phyloP scores from a whole-genome alignment of 2,888 invertebrate species.

The Cephus nigrinus region DNA sequence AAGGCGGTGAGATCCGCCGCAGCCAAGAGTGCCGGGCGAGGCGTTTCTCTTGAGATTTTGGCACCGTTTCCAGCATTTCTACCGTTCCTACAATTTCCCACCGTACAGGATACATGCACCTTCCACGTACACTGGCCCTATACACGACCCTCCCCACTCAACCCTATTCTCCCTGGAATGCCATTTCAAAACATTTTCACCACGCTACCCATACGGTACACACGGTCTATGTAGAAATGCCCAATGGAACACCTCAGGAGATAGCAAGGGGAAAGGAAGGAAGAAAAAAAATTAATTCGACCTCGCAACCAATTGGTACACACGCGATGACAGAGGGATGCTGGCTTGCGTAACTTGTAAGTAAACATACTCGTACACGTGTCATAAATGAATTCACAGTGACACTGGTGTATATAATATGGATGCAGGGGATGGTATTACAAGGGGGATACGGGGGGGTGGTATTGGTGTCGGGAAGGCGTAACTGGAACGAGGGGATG shows the following conservation, averaged over 20 bases:
- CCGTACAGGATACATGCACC: neutral
- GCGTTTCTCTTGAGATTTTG: conserved; percentile 61
- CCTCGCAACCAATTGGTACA: neutral
- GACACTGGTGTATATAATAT: neutral
- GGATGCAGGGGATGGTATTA: neutral
- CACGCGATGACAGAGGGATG: neutral
- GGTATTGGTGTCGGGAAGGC: conserved; percentile 15
- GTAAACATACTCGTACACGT: too few relatives aligned
- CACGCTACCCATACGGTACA: neutral
- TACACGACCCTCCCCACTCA: neutral
- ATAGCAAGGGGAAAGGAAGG: neutral
- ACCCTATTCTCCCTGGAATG: conserved; percentile 47
- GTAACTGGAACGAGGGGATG: conserved; percentile 14
- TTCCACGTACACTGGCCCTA: neutral
- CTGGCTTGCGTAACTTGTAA: neutral
- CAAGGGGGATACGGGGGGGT: too few relatives aligned
- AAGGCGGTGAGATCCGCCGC: conserved; percentile 28
- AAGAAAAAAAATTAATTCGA: neutral
- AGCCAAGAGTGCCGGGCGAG: conserved; percentile 32
- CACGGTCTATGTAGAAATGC: neutral
- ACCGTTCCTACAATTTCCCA: conserved; percentile 27
- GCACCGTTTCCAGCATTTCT: conserved; percentile 49
- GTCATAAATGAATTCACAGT: neutral
- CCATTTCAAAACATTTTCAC: conserved; percentile 57
- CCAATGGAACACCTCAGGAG: neutral